Evolutionary conservation across 1,140 invertebrate species (phyloP), one percentile per base, ranked within the genome.

Genomic region (Acyrthosiphon pisum): DNA sequence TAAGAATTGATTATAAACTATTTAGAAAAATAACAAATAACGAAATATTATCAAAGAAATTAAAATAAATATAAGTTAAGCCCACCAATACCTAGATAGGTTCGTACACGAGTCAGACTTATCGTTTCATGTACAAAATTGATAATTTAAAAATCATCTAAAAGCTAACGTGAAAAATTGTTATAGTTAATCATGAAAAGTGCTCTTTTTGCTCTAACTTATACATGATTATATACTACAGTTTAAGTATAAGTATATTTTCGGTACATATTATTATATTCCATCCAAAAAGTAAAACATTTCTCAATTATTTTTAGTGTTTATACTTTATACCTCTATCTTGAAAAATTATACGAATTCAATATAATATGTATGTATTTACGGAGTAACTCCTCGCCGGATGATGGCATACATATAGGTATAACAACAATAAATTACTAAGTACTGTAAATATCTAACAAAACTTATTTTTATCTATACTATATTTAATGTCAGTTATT

Each of bases 251-350:
- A 76, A 76, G 60, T n/a, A 7, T n/a, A n/a, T 76, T 14, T 76
- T 76, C 9, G 9, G 37, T 4, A 84, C 23, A 44, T 41, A 84
- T 84, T 41, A 84, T 41, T 84, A 41, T 41, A 84, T 84, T 11
- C 4, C 23, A 46, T 46, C 2, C 30, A 88, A 88, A 88, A 88
- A 53, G 46, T 56, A 37, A 89, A 56, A 89, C 20, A 56, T 89
- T 89, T 53, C 87, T 37, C 44, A 48, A 88, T 88, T 88, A n/a
- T 30, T 88, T 48, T 88, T 48, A 87, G 86, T 87, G 86, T 48
- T 87, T 50, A 76, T 88, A 22, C 46, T 88, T 35, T 48, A 50
- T 88, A 41, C 9, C 6, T 22, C 7, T 0, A 37, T 83, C 14
- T n/a, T 76, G 30, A n/a, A 76, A 76, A 76, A 76, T n/a, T n/a